Evolutionary conservation across 2,888 invertebrate species (phyloP).

Genomic region (Onthophagus sagittarius): DNA sequence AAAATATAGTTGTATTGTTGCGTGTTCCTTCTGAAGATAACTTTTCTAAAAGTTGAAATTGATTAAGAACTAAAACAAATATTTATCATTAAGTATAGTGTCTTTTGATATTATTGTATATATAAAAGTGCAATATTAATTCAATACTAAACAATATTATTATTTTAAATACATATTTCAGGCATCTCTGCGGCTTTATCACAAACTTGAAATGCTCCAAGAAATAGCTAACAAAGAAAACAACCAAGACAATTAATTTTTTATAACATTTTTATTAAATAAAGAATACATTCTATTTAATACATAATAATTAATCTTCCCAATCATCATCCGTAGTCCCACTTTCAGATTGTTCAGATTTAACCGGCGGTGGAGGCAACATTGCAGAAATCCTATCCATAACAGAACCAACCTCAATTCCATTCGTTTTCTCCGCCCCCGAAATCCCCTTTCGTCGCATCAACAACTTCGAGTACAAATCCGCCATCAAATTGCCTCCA

Average conservation of each 20-base stretch:
- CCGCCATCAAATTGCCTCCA: constrained; percentile 83
- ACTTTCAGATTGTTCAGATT: constrained; percentile 41
- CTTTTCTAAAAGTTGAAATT: no score
- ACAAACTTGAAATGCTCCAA: constrained; percentile 16
- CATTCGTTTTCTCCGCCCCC: constrained; percentile 55
- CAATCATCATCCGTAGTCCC: constrained; percentile 62
- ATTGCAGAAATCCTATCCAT: constrained; percentile 71
- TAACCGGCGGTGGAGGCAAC: constrained; percentile 69
- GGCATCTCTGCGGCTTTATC: constrained; percentile 32
- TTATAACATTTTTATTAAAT: no score
- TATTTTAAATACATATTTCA: constrained; percentile 1
- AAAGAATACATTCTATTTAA: background rate
- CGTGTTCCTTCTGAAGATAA: no score
- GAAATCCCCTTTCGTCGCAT: constrained; percentile 83
- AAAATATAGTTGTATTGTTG: no score
- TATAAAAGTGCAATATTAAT: no score
- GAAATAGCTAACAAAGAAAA: background rate
- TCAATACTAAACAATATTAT: no score
- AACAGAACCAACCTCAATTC: constrained; percentile 46
- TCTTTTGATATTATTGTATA: no score
- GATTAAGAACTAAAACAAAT: no score
- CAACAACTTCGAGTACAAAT: constrained; percentile 79
- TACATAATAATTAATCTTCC: constrained; percentile 47
- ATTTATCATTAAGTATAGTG: no score
- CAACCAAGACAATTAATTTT: background rate